Percentiles rank a stretch among this genome's conserved stretches.
phyloP scores from a whole-genome alignment of 2,888 invertebrate species.

The Allophyes oxyacanthae region DNA sequence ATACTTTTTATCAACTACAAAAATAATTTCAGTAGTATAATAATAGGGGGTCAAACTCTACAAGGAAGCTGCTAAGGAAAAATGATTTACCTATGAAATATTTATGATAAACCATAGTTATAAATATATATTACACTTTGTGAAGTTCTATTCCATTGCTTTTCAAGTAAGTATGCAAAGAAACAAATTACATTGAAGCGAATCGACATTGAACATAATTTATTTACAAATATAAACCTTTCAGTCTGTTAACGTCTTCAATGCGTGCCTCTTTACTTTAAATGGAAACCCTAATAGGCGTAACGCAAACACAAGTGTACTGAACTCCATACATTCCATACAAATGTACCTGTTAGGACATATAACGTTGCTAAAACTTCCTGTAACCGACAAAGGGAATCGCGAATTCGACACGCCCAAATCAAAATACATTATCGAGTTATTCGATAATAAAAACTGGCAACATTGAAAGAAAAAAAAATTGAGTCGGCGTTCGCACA shows the following conservation, averaged over 20 bases:
- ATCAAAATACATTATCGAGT: slow-evolving; percentile 87
- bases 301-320: slow-evolving; percentile 87
- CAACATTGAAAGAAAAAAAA: slow-evolving; percentile 66
- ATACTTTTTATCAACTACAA: too few species aligned
- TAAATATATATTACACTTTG: background rate
- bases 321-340: slow-evolving; percentile 66
- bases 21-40: too few species aligned
- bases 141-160: slow-evolving; percentile 1
- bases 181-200: slow-evolving; percentile 31
- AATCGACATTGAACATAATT: slow-evolving; percentile 48
- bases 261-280: slow-evolving; percentile 64
- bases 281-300: slow-evolving; percentile 75
- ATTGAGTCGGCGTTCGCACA: slow-evolving; percentile 83
- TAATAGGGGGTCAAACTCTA: too few species aligned
- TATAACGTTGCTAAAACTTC: slow-evolving; percentile 73
- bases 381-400: slow-evolving; percentile 80
- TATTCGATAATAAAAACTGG: slow-evolving; percentile 48
- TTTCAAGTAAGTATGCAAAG: slow-evolving; percentile 37
- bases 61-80: too few species aligned
- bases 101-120: too few species aligned
- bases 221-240: slow-evolving; percentile 63
- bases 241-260: slow-evolving; percentile 59
- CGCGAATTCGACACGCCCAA: slow-evolving; percentile 86
- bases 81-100: too few species aligned
- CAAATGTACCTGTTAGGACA: slow-evolving; percentile 78